Evolutionary conservation across 2,797 vertebrate species (phyloP).

Genomic region (Spea hammondii): DNA sequence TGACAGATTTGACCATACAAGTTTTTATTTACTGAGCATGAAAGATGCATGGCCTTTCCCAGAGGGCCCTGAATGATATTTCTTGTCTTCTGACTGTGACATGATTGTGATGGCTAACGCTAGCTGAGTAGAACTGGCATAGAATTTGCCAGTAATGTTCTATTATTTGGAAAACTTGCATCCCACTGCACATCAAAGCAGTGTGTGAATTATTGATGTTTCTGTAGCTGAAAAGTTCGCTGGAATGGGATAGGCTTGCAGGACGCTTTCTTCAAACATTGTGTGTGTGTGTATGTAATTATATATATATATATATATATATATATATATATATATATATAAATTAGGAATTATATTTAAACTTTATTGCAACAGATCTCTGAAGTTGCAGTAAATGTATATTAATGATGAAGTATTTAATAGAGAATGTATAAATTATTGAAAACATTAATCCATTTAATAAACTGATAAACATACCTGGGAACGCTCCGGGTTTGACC

Average conservation of each 20-base stretch:
- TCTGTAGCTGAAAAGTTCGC: not conserved
- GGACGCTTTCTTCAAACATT: not conserved
- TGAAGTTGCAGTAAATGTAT: no score
- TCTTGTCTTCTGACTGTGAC: not conserved
- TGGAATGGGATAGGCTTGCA: not conserved
- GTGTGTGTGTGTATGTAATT: not conserved
- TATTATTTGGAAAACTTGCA: conserved; percentile 9
- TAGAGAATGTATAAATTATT: no score
- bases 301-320: no score
- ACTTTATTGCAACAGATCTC: no score
- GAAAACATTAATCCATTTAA: no score
- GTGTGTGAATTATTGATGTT: conserved; percentile 26
- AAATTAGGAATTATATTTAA: no score
- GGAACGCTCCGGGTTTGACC: no score
- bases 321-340: no score
- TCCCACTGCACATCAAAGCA: conserved; percentile 7
- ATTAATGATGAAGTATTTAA: no score
- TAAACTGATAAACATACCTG: no score
- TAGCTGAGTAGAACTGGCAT: not conserved
- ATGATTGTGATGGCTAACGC: no score
- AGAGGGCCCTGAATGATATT: conserved; percentile 1
- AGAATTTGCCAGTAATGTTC: conserved; percentile 9
- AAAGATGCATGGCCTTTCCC: conserved; percentile 10
- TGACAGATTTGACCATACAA: no score
- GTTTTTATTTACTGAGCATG: conserved; percentile 21